Conservation (phyloP, 2,113 vertebrate genomes). For the Nibea coibor region DNA sequence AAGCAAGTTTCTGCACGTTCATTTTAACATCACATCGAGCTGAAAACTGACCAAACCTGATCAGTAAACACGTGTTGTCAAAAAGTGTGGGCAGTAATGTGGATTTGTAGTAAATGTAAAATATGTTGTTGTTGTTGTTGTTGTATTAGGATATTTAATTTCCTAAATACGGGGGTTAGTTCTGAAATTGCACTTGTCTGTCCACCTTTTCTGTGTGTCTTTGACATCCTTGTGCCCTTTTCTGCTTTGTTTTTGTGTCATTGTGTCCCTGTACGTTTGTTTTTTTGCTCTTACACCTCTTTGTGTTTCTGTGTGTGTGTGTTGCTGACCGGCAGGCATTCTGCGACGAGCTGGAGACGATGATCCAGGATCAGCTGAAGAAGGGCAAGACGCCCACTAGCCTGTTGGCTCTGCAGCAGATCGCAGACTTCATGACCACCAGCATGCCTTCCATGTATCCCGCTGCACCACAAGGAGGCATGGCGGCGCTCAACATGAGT, state of each 20-base stretch:
- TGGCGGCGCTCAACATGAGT: conserved; percentile 99
- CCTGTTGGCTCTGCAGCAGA: conserved; percentile 96
- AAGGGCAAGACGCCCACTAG: conserved; percentile 98
- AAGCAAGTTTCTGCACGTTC: neutral
- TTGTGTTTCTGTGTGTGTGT: neutral
- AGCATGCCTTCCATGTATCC: conserved; percentile 95
- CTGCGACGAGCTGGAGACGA: conserved; percentile 97
- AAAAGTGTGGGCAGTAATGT: neutral
- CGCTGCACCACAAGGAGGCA: conserved; percentile 94
- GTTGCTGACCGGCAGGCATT: conserved; percentile 87
- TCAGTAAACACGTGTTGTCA: neutral
- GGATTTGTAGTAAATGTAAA: neutral
- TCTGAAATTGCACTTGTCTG: neutral
- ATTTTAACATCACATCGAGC: too few species aligned
- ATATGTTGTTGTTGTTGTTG: neutral
- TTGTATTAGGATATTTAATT: neutral
- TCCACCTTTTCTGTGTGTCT: neutral
- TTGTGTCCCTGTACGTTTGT: neutral
- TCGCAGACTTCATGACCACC: conserved; percentile 97
- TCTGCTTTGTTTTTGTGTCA: neutral
- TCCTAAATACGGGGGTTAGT: neutral
- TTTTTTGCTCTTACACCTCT: neutral
- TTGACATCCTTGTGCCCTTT: neutral
- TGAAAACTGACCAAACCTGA: too few species aligned
- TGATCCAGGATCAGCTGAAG: conserved; percentile 98